A percentile compares a stretch with the other conserved stretches of the same genome.
Conservation (phyloP, 2,888 invertebrate species). For the Harpalus rubripes region DNA sequence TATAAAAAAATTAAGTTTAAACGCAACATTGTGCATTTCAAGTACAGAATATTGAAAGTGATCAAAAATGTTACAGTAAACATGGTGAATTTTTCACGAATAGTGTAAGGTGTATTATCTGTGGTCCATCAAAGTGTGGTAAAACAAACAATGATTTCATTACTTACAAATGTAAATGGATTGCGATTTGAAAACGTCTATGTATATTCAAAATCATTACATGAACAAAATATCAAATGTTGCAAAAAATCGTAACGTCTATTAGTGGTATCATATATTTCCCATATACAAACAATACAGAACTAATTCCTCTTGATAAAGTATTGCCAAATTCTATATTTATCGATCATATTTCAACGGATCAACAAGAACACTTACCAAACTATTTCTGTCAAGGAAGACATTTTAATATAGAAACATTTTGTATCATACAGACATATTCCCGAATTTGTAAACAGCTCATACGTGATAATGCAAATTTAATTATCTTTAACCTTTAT, state of each 20-base stretch:
- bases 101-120: no score
- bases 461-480: no score
- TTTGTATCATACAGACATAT: no score
- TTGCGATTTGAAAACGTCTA: no score
- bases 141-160: no score
- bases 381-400: background rate
- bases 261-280: slow-evolving; percentile 2
- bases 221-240: no score
- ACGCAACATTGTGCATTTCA: background rate
- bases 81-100: background rate
- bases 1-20: background rate
- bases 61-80: background rate
- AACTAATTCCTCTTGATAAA: background rate
- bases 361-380: background rate
- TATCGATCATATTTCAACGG: background rate
- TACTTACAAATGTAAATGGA: no score
- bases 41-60: slow-evolving; percentile 7
- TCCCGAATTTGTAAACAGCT: no score
- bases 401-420: no score
- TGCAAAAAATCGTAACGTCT: background rate
- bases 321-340: background rate
- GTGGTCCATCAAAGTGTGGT: no score
- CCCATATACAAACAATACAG: background rate
- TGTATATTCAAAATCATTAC: no score
- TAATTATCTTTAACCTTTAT: slow-evolving; percentile 35